These are phyloP conservation scores for Sarcophaga variegata DNA, from an alignment of 2,888 invertebrate genomes.

Conservation along the genomic window DNA sequence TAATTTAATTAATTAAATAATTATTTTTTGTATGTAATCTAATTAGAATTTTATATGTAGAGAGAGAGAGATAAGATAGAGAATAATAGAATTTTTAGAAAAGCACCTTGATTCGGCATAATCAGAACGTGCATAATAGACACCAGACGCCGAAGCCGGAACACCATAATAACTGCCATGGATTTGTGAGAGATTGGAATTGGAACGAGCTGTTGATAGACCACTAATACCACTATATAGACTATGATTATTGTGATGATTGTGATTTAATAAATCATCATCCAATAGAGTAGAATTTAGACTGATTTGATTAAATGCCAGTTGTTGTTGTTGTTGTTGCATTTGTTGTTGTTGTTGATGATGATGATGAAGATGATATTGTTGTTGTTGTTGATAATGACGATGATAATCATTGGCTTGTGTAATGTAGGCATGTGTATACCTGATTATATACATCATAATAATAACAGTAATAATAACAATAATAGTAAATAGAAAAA, in stretches of 20 bases:
- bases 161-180: slow-evolving; percentile 67
- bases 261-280: slow-evolving; percentile 69
- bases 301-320: slow-evolving; percentile 64
- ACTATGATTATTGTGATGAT: slow-evolving; percentile 23
- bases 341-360: slow-evolving; percentile 72
- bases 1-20: neutral
- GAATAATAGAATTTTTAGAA: slow-evolving; percentile 14
- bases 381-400: slow-evolving; percentile 75
- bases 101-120: slow-evolving; percentile 79
- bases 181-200: slow-evolving; percentile 75
- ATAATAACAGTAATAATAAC: slow-evolving; percentile 8
- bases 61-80: slow-evolving; percentile 10
- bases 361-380: slow-evolving; percentile 74
- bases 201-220: slow-evolving; percentile 72
- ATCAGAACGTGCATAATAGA: slow-evolving; percentile 78
- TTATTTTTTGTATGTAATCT: neutral
- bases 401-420: slow-evolving; percentile 81
- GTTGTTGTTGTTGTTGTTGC: slow-evolving; percentile 73
- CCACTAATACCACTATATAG: slow-evolving; percentile 62
- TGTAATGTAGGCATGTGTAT: slow-evolving; percentile 81
- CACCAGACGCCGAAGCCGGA: slow-evolving; percentile 64
- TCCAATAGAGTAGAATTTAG: slow-evolving; percentile 75
- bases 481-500: slow-evolving; percentile 36
- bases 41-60: neutral
- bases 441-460: slow-evolving; percentile 74